phyloP scores from a whole-genome alignment of 2,113 vertebrate species.

The Oplegnathus fasciatus region DNA sequence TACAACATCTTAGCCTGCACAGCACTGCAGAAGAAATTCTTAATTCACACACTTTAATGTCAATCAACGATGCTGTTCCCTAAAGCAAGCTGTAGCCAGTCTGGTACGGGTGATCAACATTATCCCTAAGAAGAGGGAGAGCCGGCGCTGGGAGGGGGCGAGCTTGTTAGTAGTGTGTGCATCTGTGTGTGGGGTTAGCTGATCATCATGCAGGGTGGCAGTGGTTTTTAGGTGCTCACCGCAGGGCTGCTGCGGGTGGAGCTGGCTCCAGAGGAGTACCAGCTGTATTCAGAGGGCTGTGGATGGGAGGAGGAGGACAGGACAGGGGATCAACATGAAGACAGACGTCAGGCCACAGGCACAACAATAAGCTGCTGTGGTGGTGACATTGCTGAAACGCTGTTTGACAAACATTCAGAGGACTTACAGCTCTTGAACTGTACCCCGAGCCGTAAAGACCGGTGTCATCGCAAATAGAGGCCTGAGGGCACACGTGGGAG shows the following conservation, averaged over 20 bases:
- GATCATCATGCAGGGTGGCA: conserved; percentile 59
- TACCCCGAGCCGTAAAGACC: conserved; percentile 85
- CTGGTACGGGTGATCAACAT: background rate
- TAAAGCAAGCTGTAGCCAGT: conserved; percentile 8
- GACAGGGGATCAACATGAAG: conserved; percentile 75
- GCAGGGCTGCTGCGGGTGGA: conserved; percentile 91
- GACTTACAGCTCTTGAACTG: conserved; percentile 91
- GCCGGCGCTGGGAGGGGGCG: background rate
- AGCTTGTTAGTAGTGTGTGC: conserved; percentile 39
- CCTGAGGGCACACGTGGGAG: conserved; percentile 83
- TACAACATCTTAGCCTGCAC: conserved; percentile 5
- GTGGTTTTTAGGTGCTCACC: conserved; percentile 87
- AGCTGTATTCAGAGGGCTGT: conserved; percentile 95
- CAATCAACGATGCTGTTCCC: conserved; percentile 7
- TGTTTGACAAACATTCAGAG: conserved; percentile 34
- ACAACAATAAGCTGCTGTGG: conserved; percentile 31
- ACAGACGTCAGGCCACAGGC: conserved; percentile 40
- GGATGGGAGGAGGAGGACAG: conserved; percentile 52
- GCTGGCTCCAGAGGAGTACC: conserved; percentile 90
- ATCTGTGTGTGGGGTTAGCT: conserved; percentile 39
- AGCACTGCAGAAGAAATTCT: conserved; percentile 21
- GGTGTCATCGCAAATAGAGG: conserved; percentile 86
- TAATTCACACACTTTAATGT: background rate
- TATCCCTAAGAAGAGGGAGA: background rate
- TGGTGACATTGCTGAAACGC: conserved; percentile 32